phyloP scores from a whole-genome alignment of 2,888 invertebrate species.

The Orthonevra nobilis region DNA sequence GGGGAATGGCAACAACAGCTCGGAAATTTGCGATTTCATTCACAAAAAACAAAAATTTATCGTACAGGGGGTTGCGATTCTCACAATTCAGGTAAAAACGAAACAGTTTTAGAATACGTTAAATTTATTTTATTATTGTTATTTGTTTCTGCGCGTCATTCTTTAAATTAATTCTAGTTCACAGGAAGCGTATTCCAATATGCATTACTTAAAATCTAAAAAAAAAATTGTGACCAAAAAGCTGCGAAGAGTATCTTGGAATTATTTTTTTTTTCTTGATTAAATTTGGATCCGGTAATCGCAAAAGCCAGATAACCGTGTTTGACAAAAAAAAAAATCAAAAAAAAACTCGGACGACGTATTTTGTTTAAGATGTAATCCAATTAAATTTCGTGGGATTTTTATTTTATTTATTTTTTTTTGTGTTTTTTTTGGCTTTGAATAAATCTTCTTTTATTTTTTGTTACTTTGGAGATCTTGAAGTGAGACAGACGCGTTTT shows the following conservation, averaged over 20 bases:
- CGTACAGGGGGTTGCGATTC: background rate
- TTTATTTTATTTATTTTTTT: background rate
- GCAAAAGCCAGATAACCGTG: constrained; percentile 6
- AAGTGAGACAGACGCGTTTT: constrained; percentile 1
- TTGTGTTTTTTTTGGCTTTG: background rate
- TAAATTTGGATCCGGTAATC: background rate
- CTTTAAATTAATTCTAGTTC: constrained; percentile 18
- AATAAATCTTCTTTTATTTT: background rate
- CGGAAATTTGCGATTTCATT: constrained; percentile 55
- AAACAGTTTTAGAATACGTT: constrained; percentile 6
- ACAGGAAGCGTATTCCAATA: too few species aligned
- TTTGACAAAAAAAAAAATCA: too few species aligned
- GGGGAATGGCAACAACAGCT: constrained; percentile 5
- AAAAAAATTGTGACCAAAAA: background rate
- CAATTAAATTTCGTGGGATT: constrained; percentile 8
- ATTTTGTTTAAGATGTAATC: background rate
- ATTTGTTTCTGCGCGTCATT: constrained; percentile 5
- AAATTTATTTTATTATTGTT: constrained; percentile 1
- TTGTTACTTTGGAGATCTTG: background rate
- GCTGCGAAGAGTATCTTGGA: too few species aligned
- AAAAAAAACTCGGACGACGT: too few species aligned
- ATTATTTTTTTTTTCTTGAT: background rate
- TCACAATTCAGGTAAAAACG: background rate
- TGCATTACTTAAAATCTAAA: constrained; percentile 7
- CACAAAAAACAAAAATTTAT: constrained; percentile 31